phyloP scores from a whole-genome alignment of 2,113 vertebrate genomes.

The Hipposideros armiger region DNA sequence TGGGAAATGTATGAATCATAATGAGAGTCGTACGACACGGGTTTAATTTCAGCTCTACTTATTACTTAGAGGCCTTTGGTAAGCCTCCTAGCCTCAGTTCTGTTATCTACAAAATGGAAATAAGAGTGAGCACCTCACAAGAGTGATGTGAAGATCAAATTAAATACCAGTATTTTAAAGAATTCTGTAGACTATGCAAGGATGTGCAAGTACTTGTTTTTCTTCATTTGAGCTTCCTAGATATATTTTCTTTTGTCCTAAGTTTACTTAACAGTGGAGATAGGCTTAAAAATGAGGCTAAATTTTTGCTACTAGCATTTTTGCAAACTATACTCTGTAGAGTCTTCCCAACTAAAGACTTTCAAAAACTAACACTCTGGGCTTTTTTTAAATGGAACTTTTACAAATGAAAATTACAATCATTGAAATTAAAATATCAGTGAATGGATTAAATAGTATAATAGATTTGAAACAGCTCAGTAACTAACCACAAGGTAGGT shows the following conservation, averaged over 20 bases:
- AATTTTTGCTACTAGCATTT: slow-evolving; percentile 3
- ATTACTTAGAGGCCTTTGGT: background rate
- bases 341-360: slow-evolving; percentile 18
- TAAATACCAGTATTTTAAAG: background rate
- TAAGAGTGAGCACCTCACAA: background rate
- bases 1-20: background rate
- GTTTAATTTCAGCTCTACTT: slow-evolving; percentile 17
- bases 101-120: background rate
- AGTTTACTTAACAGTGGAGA: slow-evolving; percentile 9
- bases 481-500: background rate
- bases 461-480: background rate
- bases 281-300: background rate
- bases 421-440: background rate
- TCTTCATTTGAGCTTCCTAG: background rate
- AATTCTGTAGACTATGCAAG: background rate
- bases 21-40: slow-evolving; percentile 7
- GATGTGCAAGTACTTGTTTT: background rate
- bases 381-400: background rate
- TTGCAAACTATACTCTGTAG: slow-evolving; percentile 9
- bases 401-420: slow-evolving; percentile 1
- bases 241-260: background rate
- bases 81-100: background rate
- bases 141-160: background rate
- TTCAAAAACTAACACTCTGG: background rate
- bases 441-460: background rate